Evolutionary conservation across 2,797 vertebrate species (phyloP), one percentile per base, ranked within the genome.

Genomic region (Sebastes oblongus): DNA sequence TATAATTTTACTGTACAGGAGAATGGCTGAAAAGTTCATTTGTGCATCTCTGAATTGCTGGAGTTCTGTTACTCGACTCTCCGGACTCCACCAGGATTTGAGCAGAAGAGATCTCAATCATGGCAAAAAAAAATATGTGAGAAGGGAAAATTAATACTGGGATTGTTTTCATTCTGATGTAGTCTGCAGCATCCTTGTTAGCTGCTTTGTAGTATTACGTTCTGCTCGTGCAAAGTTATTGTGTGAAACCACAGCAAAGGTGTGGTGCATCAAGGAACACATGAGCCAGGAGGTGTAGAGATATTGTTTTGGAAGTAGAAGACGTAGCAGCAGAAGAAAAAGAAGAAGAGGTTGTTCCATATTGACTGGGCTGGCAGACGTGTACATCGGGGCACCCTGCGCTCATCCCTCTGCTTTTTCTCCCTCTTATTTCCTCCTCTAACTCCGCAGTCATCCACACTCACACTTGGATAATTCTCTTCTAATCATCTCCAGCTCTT

Each of bases 401-500:
- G 59, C 68, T 25, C 62, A 36, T 80, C 76, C 56, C 66, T 67
- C 56, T 75, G n/a, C 42, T 61, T 78, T 46, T 67, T 11, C 72
- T 64, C 22, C 58, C n/a, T 78, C 60, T 65, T 74, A 66, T 78
- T 42, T 29, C 74, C 74, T 62, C 60, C 39, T 72, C 61, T 77
- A 67, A 52, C 82, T 91, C 80, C 65, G 32, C 58, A 72, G 75
- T 72, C 85, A 61, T 78, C 77, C 70, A 64, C 83, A 52, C 92
- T 92, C 93, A 92, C 94, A 94, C 92, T 92, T 89, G 91, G 89
- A 88, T 92, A 94, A 94, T 94, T 93, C 91, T 88, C 88, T 55
- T 89, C 90, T 94, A 93, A 94, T 94, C 89, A 92, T 92, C 89
- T 91, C 85, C 50, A 72, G 87, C 81, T 88, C 86, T 84, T 84